Evolutionary conservation across 2,797 vertebrate species (phyloP).

Genomic region (Falco berigora): DNA sequence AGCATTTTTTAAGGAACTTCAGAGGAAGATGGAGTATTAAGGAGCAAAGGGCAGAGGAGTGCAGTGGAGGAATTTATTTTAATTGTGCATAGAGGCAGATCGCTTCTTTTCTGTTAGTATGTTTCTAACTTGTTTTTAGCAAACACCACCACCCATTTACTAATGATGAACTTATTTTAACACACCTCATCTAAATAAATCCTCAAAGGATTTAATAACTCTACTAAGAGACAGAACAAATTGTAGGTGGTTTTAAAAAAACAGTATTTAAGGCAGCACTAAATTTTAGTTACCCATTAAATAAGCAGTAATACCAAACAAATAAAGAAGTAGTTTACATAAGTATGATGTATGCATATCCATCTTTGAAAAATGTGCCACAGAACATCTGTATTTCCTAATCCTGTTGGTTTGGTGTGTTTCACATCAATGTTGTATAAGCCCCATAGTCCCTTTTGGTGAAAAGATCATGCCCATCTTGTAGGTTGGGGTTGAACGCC

Average conservation of each 20-base stretch:
- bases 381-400: background rate
- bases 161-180: conserved; percentile 4
- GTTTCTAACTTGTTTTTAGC: conserved; percentile 6
- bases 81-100: background rate
- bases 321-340: background rate
- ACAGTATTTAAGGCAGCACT: background rate
- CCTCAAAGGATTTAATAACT: background rate
- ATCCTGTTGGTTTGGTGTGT: background rate
- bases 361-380: background rate
- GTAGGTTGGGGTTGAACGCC: background rate
- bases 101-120: background rate
- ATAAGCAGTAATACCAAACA: background rate
- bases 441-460: background rate
- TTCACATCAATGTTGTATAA: background rate
- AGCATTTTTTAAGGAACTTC: background rate
- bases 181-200: background rate
- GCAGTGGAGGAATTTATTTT: background rate
- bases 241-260: background rate
- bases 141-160: background rate
- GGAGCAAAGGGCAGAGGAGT: background rate
- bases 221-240: background rate
- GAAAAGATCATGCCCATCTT: background rate
- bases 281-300: background rate
- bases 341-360: background rate
- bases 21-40: background rate